Evolutionary conservation across 2,888 invertebrate species (phyloP).

Genomic region (Phanerotoma sp.): DNA sequence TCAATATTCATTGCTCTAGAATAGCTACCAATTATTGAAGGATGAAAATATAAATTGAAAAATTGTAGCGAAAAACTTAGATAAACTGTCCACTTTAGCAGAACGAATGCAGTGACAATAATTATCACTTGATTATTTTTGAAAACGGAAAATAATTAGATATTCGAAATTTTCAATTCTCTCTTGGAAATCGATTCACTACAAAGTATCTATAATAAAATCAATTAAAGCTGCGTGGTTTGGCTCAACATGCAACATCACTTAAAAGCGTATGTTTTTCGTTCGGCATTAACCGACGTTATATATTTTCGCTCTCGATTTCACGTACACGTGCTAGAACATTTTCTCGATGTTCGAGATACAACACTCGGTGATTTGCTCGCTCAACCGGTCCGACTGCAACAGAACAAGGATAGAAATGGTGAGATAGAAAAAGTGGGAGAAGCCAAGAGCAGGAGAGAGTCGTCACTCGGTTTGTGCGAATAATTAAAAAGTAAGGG

Average conservation of each 20-base stretch:
- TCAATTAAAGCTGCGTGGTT: conserved; percentile 9
- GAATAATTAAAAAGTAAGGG: conserved; percentile 44
- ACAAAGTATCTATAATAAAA: not conserved
- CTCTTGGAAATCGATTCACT: too few species aligned
- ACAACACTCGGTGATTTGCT: not conserved
- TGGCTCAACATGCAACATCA: not conserved
- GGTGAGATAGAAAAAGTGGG: not conserved
- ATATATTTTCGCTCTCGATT: conserved; percentile 18
- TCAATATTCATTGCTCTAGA: too few species aligned
- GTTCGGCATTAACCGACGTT: conserved; percentile 5
- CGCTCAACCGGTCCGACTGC: conserved; percentile 1
- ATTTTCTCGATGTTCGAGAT: not conserved
- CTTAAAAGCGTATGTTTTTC: conserved; percentile 2
- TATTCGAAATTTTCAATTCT: too few species aligned
- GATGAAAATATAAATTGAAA: too few species aligned
- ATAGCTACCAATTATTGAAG: too few species aligned
- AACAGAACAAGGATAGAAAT: too few species aligned
- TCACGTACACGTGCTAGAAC: conserved; percentile 3
- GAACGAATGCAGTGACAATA: too few species aligned
- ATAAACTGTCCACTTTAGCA: too few species aligned
- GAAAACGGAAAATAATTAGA: too few species aligned
- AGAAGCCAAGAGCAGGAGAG: conserved; percentile 15
- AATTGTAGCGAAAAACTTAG: too few species aligned
- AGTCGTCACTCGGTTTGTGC: conserved; percentile 32
- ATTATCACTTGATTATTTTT: too few species aligned